These are phyloP conservation scores for Varroa destructor DNA, from an alignment of 1,140 invertebrate species.

Conservation along the genomic window DNA sequence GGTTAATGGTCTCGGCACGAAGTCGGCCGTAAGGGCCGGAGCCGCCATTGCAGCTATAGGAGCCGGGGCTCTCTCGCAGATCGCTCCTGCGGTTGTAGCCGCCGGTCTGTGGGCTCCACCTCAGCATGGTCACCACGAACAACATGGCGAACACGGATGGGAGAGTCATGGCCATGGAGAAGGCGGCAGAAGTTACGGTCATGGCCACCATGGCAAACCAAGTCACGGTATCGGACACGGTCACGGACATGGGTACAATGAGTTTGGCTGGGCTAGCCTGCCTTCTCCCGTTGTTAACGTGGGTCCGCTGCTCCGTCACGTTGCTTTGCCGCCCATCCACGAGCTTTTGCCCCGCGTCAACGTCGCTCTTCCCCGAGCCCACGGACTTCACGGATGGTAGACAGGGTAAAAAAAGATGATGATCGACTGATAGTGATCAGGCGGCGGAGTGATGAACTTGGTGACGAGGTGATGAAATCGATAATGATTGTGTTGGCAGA, in stretches of 20 bases:
- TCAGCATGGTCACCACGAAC: background rate
- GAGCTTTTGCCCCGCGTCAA: constrained; percentile 22
- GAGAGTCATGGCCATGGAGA: background rate
- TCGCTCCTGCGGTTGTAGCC: constrained; percentile 12
- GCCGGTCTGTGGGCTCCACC: constrained; percentile 21
- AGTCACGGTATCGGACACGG: constrained; percentile 8
- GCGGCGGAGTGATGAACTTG: too few species aligned
- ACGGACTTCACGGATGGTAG: constrained; percentile 14
- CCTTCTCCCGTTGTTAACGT: constrained; percentile 21
- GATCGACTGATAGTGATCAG: too few species aligned
- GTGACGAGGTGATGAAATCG: too few species aligned
- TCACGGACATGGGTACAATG: constrained; percentile 24
- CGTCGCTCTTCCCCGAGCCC: constrained; percentile 13
- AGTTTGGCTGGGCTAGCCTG: constrained; percentile 22
- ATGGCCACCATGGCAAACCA: background rate
- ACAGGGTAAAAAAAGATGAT: too few species aligned
- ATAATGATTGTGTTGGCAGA: too few species aligned
- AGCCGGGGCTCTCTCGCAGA: constrained; percentile 18
- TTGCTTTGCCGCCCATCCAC: constrained; percentile 15
- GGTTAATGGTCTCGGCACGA: background rate
- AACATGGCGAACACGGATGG: background rate
- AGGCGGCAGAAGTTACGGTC: background rate
- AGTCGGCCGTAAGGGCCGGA: constrained; percentile 4
- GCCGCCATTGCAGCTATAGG: constrained; percentile 18
- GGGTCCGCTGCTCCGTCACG: constrained; percentile 19